phyloP scores from a whole-genome alignment of 2,888 invertebrate species.

The Spisula subtruncata region DNA sequence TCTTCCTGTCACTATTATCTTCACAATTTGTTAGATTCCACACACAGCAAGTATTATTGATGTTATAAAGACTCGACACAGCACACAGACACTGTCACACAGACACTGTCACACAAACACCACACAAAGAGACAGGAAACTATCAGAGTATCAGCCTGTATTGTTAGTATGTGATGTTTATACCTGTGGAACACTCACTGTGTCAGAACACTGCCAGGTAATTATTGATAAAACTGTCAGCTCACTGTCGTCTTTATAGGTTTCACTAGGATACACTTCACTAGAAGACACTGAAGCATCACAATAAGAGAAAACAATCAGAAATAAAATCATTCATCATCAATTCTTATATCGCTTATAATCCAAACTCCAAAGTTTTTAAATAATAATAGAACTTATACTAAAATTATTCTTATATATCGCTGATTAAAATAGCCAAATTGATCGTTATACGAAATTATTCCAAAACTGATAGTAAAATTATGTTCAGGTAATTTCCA shows the following conservation, averaged over 20 bases:
- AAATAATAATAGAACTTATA: no score
- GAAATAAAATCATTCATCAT: not conserved
- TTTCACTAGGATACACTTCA: not conserved
- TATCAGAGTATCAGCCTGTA: not conserved
- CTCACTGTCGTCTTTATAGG: not conserved
- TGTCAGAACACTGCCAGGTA: not conserved
- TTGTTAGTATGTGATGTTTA: not conserved
- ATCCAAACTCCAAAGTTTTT: no score
- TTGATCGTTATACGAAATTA: no score
- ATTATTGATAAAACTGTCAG: constrained; percentile 14
- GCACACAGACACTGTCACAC: not conserved
- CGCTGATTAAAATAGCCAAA: no score
- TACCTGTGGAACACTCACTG: not conserved
- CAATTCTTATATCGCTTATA: no score
- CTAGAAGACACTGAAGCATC: not conserved
- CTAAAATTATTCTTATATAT: no score
- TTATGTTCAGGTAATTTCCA: no score
- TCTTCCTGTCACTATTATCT: not conserved
- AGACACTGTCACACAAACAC: not conserved
- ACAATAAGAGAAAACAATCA: not conserved
- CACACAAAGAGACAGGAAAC: not conserved
- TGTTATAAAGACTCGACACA: not conserved
- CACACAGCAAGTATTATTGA: constrained; percentile 5
- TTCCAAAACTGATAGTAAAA: no score
- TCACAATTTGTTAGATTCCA: not conserved